Conservation (phyloP, 2,797 vertebrate genomes). For the Mionectes olivaceus region DNA sequence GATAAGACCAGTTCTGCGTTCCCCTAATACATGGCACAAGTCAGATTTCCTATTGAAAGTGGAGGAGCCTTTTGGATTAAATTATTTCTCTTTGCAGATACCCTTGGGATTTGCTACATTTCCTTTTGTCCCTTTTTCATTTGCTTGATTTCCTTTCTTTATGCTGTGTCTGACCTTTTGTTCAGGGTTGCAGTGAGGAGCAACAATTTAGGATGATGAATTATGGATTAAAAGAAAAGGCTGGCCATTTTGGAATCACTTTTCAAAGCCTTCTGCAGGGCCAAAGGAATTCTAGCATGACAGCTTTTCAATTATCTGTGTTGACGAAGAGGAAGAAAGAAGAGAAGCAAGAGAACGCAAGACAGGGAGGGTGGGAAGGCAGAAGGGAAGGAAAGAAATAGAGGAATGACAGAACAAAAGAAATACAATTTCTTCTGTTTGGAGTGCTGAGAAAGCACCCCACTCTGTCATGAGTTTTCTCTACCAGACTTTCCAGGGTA, state of each 20-base stretch:
- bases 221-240: constrained; percentile 72
- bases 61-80: neutral
- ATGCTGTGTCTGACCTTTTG: constrained; percentile 17
- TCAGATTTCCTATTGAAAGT: neutral
- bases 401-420: neutral
- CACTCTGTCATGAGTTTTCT: neutral
- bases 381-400: neutral
- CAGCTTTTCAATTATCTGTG: constrained; percentile 41
- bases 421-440: neutral
- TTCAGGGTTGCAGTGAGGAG: constrained; percentile 55
- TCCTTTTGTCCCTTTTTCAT: constrained; percentile 26
- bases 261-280: constrained; percentile 3
- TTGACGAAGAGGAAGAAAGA: neutral
- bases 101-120: neutral
- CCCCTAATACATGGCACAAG: neutral
- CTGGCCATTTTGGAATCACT: constrained; percentile 50
- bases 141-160: constrained; percentile 38
- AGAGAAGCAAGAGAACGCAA: neutral
- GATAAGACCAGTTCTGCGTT: neutral
- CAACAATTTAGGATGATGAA: constrained; percentile 72
- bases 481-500: neutral
- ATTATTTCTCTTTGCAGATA: constrained; percentile 2
- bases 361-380: neutral
- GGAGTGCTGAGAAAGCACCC: neutral
- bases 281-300: constrained; percentile 42